Conservation (phyloP, 2,888 invertebrate genomes). For the Chorisops tibialis region DNA sequence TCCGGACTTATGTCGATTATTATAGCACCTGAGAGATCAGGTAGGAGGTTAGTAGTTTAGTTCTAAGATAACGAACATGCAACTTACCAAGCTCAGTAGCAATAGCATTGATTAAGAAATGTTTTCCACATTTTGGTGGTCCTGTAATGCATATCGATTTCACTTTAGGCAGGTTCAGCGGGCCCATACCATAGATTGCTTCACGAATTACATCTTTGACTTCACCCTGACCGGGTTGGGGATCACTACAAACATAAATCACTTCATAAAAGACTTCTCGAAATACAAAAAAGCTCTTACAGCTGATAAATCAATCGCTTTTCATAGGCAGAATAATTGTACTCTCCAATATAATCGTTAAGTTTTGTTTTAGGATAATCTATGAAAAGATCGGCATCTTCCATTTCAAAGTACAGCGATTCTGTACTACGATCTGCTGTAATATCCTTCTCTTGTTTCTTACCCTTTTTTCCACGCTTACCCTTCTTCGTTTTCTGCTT, state of each 20-base stretch:
- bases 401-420: constrained; percentile 66
- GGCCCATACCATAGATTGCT: constrained; percentile 50
- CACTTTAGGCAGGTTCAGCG: constrained; percentile 49
- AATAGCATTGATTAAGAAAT: constrained; percentile 64
- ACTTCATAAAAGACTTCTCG: not conserved
- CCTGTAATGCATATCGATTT: constrained; percentile 66
- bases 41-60: not conserved
- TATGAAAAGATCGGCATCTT: constrained; percentile 55
- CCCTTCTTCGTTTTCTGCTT: constrained; percentile 36
- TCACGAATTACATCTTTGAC: constrained; percentile 56
- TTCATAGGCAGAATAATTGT: constrained; percentile 57
- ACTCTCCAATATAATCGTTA: constrained; percentile 64
- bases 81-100: constrained; percentile 59
- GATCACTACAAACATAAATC: constrained; percentile 38
- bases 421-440: constrained; percentile 60
- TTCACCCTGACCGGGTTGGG: constrained; percentile 56
- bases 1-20: constrained; percentile 65
- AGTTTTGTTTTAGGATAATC: constrained; percentile 57
- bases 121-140: constrained; percentile 65
- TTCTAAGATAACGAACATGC: not conserved
- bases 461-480: constrained; percentile 49
- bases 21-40: constrained; percentile 53
- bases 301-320: constrained; percentile 38
- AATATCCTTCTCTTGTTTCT: constrained; percentile 54
- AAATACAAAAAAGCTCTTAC: constrained; percentile 18